Percentiles rank a stretch among this genome's conserved stretches.
Conservation (phyloP, 2,888 invertebrate species). For the Sarcophaga subvicina region DNA sequence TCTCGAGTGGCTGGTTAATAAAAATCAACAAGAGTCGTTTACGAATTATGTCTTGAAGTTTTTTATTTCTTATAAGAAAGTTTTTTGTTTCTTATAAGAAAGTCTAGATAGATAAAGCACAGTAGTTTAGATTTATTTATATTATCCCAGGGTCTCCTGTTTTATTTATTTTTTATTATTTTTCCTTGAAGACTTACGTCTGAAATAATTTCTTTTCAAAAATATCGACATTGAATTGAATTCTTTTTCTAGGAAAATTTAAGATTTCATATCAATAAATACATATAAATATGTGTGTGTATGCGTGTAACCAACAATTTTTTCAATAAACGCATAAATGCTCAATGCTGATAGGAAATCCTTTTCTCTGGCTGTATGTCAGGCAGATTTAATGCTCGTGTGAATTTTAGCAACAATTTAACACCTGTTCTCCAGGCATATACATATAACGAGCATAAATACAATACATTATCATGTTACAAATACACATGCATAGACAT, state of each 20-base stretch:
- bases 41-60: too few relatives aligned
- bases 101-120: too few relatives aligned
- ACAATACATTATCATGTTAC: conserved; percentile 4
- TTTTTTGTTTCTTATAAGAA: too few relatives aligned
- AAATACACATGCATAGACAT: not conserved
- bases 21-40: too few relatives aligned
- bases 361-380: conserved; percentile 56
- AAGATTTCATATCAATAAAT: not conserved
- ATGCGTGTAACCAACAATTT: not conserved
- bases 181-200: too few relatives aligned
- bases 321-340: conserved; percentile 34
- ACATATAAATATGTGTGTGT: not conserved
- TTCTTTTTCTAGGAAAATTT: not conserved
- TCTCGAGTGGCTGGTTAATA: too few relatives aligned
- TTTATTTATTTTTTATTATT: too few relatives aligned
- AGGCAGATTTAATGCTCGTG: conserved; percentile 80
- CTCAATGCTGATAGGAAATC: conserved; percentile 69
- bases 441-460: conserved; percentile 23
- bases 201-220: too few relatives aligned
- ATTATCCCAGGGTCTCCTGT: too few relatives aligned
- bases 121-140: too few relatives aligned
- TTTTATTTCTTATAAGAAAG: too few relatives aligned
- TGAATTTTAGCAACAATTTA: conserved; percentile 79
- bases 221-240: too few relatives aligned
- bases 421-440: conserved; percentile 75